Conservation (phyloP, 2,888 invertebrate species). For the Copidosoma aretas region DNA sequence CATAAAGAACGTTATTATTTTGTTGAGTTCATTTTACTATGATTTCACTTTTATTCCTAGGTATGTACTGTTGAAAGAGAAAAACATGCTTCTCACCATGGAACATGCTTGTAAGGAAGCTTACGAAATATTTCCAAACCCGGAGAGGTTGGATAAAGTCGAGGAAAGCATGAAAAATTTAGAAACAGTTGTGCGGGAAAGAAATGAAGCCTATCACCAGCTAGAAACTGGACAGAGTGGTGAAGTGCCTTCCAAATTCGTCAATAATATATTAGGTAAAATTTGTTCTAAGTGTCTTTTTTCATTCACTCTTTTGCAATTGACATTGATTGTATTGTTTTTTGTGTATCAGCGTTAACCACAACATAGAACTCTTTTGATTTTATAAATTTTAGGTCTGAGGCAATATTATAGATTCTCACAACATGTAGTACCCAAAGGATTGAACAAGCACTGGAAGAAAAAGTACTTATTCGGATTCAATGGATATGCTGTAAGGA, state of each 20-base stretch:
- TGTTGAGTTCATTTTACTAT: neutral
- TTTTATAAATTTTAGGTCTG: slow-evolving; percentile 52
- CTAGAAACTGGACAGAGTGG: slow-evolving; percentile 89
- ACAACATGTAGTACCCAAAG: slow-evolving; percentile 73
- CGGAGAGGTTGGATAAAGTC: slow-evolving; percentile 93
- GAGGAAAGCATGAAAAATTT: slow-evolving; percentile 94
- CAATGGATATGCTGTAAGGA: slow-evolving; percentile 69
- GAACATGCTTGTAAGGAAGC: slow-evolving; percentile 79
- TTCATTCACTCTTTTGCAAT: neutral
- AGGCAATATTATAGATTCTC: slow-evolving; percentile 59
- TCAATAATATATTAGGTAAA: slow-evolving; percentile 36
- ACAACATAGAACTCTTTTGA: neutral
- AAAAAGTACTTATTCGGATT: slow-evolving; percentile 67
- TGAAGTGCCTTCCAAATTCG: slow-evolving; percentile 70
- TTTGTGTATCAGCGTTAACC: neutral
- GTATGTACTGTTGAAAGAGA: slow-evolving; percentile 89
- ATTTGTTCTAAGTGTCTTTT: neutral
- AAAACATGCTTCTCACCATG: slow-evolving; percentile 97
- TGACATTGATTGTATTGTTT: neutral
- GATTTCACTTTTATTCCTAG: slow-evolving; percentile 59
- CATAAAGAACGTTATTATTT: neutral
- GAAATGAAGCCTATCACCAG: slow-evolving; percentile 87
- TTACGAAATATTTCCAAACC: slow-evolving; percentile 80
- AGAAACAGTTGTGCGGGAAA: slow-evolving; percentile 87
- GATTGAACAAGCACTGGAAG: slow-evolving; percentile 72